phyloP scores from a whole-genome alignment of 2,113 vertebrate species.

The Neoarius graeffei region DNA sequence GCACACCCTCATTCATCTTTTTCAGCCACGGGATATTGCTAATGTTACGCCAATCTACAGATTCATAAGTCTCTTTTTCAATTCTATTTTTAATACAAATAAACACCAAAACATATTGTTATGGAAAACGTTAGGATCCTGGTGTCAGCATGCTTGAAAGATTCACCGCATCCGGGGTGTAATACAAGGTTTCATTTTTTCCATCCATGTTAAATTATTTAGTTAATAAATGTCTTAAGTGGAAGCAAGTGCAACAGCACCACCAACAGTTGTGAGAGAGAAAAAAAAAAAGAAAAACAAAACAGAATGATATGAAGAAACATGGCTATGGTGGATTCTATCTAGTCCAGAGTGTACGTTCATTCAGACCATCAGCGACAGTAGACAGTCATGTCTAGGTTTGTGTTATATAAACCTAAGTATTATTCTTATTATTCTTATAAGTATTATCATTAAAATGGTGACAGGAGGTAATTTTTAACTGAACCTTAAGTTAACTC shows the following conservation, averaged over 20 bases:
- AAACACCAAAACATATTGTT: background rate
- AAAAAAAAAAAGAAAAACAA: too few species aligned
- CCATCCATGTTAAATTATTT: background rate
- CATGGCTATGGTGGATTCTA: background rate
- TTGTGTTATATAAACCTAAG: too few species aligned
- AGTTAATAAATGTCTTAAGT: too few species aligned
- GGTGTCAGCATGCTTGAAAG: background rate
- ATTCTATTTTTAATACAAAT: background rate
- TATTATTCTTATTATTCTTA: too few species aligned
- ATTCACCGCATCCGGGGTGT: background rate
- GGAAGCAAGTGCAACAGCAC: too few species aligned
- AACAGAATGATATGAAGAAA: too few species aligned
- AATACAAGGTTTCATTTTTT: background rate
- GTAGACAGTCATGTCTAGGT: too few species aligned
- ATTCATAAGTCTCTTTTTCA: background rate
- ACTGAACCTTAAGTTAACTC: too few species aligned
- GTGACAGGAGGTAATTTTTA: too few species aligned
- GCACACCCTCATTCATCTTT: background rate
- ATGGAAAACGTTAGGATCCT: background rate
- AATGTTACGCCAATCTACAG: background rate
- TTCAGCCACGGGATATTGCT: background rate
- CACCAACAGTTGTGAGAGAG: too few species aligned
- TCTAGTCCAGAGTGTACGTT: background rate
- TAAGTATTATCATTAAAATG: too few species aligned
- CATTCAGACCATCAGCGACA: background rate